Evolutionary conservation across 2,797 vertebrate genomes (phyloP), one percentile per base, ranked within the genome.

Genomic region (Periparus ater): DNA sequence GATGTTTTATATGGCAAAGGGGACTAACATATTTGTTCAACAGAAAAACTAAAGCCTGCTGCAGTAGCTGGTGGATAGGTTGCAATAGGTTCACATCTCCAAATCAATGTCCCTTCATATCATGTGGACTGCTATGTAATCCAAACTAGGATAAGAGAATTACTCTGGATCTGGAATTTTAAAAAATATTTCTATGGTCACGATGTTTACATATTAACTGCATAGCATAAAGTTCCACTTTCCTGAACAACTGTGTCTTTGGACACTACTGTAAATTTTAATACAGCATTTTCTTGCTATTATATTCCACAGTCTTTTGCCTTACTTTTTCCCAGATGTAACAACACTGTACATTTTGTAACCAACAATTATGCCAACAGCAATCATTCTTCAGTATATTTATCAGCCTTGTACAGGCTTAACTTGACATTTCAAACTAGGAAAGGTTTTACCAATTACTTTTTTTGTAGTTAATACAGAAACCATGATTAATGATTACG

Each of bases 401-500:
- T 91, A 94, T 95, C 36, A 3, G 86, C 67, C 92, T 96, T 45
- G 11, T 75, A 91, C 81, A 94, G 92, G 73, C 72, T 95, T 93
- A 97, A 91, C 57, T 95, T 97, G 94, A 97, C 91, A 96, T 97
- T 94, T 97, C 88, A 94, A 96, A 95, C 75, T 54, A 92, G 55
- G 71, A 93, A 95, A 95, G 66, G 82, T 93, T 96, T 96, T 92
- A 96, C 85, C 57, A 81, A 36, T 60, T 40, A 13, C 38, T 97
- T 96, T 94, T 93, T 96, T 93, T 91, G 42, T 86, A 96, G 85
- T 89, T 97, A 97, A 97, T 97, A 91, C 76, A 89, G 95, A 97
- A 96, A 96, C 82, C 71, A 89, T 97, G 97, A 96, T 97, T 97
- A 96, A 97, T 97, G 79, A 97, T 96, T 97, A 97, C 92, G 94